These are phyloP conservation scores for Parthenolecanium corni DNA, from an alignment of 2,888 invertebrate genomes.

Conservation along the genomic window DNA sequence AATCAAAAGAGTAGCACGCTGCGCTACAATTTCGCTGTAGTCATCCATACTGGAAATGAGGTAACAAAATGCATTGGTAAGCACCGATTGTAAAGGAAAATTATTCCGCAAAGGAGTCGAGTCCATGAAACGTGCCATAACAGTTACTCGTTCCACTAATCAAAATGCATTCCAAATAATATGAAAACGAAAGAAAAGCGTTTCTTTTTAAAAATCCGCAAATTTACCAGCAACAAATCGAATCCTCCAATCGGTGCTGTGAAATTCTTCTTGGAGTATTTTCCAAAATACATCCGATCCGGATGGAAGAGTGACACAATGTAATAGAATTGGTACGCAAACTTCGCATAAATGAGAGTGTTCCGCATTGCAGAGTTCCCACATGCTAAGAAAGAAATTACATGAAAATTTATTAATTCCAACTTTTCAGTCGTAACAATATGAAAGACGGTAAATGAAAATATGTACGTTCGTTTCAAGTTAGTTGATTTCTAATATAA, in stretches of 20 bases:
- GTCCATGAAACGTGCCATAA: constrained; percentile 87
- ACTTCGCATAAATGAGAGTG: constrained; percentile 90
- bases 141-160: constrained; percentile 79
- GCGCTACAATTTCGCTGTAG: constrained; percentile 86
- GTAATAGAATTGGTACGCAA: constrained; percentile 80
- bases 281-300: constrained; percentile 94
- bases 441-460: neutral
- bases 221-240: constrained; percentile 72
- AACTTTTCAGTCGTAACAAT: neutral
- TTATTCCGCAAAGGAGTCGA: constrained; percentile 74
- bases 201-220: neutral
- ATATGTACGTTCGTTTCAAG: neutral
- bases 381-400: constrained; percentile 53
- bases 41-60: constrained; percentile 94
- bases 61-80: constrained; percentile 95
- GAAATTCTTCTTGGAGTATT: constrained; percentile 89
- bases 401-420: constrained; percentile 1
- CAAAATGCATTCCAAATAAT: constrained; percentile 15
- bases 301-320: constrained; percentile 85
- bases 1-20: constrained; percentile 79
- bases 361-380: constrained; percentile 83
- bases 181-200: neutral
- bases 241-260: constrained; percentile 73
- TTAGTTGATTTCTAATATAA: neutral
- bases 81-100: constrained; percentile 73